phyloP scores from a whole-genome alignment of 1,140 invertebrate species.

The Pygmarrhopalites habei region DNA sequence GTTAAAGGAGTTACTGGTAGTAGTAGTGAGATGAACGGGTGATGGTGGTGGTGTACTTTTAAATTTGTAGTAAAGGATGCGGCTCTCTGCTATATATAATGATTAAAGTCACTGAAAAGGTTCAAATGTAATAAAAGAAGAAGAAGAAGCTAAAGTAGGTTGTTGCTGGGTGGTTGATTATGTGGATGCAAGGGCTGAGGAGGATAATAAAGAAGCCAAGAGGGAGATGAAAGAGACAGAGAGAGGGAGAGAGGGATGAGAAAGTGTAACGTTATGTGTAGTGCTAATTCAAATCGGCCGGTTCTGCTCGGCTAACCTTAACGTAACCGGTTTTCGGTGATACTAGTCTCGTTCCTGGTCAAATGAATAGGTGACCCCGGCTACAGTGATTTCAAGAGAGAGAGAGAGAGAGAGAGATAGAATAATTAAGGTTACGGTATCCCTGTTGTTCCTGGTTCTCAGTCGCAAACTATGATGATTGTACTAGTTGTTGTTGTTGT shows the following conservation, averaged over 20 bases:
- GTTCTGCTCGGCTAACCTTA: conserved; percentile 6
- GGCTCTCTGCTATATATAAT: too few relatives aligned
- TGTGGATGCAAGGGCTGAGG: not conserved
- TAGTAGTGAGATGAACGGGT: too few relatives aligned
- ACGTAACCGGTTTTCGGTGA: conserved; percentile 13
- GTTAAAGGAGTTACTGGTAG: too few relatives aligned
- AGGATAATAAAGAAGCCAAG: not conserved
- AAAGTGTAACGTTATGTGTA: conserved; percentile 8
- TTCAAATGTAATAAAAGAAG: not conserved
- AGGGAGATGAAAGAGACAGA: not conserved
- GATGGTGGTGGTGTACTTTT: too few relatives aligned
- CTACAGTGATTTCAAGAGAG: not conserved
- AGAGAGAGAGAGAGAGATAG: not conserved
- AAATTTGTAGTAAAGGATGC: too few relatives aligned
- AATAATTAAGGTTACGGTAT: conserved; percentile 9
- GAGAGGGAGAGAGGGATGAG: not conserved
- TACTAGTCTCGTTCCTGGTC: conserved; percentile 3
- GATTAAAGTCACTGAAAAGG: too few relatives aligned
- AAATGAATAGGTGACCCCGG: conserved; percentile 5
- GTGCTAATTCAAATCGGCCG: conserved; percentile 5
- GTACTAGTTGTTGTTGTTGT: too few relatives aligned
- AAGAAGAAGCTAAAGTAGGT: conserved; percentile 1
- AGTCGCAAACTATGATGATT: too few relatives aligned
- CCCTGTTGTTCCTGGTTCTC: conserved; percentile 8
- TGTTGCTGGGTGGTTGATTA: conserved; percentile 1